Conservation (phyloP, 2,797 vertebrate genomes). For the Poecilia picta region DNA sequence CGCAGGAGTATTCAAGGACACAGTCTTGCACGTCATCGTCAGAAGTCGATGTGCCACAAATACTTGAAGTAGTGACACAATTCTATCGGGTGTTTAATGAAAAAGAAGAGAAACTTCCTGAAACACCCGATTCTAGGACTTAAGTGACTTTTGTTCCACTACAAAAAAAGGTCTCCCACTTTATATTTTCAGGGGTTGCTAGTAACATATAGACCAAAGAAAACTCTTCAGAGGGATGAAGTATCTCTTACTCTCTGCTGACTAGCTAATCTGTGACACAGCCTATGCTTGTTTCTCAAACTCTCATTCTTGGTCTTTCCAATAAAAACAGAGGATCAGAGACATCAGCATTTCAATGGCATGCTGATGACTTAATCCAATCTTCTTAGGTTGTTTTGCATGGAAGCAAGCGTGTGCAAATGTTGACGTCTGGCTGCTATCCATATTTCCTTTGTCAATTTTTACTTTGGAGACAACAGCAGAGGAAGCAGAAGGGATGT, state of each 20-base stretch:
- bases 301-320: constrained; percentile 38
- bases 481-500: constrained; percentile 28
- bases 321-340: constrained; percentile 59
- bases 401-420: constrained; percentile 36
- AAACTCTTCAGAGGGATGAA: constrained; percentile 57
- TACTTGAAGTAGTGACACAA: constrained; percentile 7
- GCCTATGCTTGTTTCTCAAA: constrained; percentile 44
- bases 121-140: constrained; percentile 13
- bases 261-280: constrained; percentile 63
- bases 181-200: not conserved
- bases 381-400: constrained; percentile 48
- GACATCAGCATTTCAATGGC: constrained; percentile 61
- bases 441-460: constrained; percentile 33
- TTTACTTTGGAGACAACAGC: constrained; percentile 41
- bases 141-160: constrained; percentile 22
- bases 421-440: constrained; percentile 44
- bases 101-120: constrained; percentile 8
- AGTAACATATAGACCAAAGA: constrained; percentile 39
- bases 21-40: constrained; percentile 33
- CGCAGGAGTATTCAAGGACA: constrained; percentile 63
- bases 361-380: constrained; percentile 52
- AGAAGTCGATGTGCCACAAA: constrained; percentile 28
- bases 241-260: constrained; percentile 56
- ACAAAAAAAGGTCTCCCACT: constrained; percentile 19
- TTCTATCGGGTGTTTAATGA: constrained; percentile 14